Evolutionary conservation across 2,797 vertebrate genomes (phyloP), one percentile per base, ranked within the genome.

Genomic region (Sandelia bainsii): DNA sequence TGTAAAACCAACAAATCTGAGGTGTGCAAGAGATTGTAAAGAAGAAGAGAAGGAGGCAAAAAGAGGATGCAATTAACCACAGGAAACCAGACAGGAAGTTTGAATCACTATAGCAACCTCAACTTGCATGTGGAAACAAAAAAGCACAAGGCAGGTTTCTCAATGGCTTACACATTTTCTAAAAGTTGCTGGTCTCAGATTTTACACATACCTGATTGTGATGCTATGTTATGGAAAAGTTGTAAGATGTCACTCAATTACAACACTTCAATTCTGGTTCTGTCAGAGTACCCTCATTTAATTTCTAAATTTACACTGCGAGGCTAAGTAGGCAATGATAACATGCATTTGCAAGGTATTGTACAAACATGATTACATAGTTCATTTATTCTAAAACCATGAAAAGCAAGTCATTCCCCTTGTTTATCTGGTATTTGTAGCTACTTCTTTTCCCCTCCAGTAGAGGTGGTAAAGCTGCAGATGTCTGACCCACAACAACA

Each of bases 61-160:
- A 74, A 80, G 62, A 82, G 58, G 65, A 56, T 2, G 52, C 69
- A 81, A 80, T 83, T 69, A 82, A 84, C 76, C 71, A 69, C 75
- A 71, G 79, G 49, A 80, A 79, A 79, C 59, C 17, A 81, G 74
- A 86, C 85, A 92, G 86, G 83, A 89, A 86, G 86, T 91, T 84
- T 63, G 44, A 17, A 62, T 88, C 23, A 25, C 89, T 83, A 88
- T 87, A 64, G 89, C 80, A 94, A 94, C 90, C 68, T 48, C 50
- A 64, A 73, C 69, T 83, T 78, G 62, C 51, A 56, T 50, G 48
- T 62, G 19, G 72, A 72, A 66, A 84, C 75, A 52, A 45, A 80
- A 72, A 32, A 32, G 29, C 29, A 3, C 2, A 50, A 48, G 67
- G 50, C 73, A 81, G 79, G 75, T 74, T 82, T 82, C 53, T 75